Evolutionary conservation across 2,888 invertebrate species (phyloP), one percentile per base, ranked within the genome.

Genomic region (Apeira syringaria): DNA sequence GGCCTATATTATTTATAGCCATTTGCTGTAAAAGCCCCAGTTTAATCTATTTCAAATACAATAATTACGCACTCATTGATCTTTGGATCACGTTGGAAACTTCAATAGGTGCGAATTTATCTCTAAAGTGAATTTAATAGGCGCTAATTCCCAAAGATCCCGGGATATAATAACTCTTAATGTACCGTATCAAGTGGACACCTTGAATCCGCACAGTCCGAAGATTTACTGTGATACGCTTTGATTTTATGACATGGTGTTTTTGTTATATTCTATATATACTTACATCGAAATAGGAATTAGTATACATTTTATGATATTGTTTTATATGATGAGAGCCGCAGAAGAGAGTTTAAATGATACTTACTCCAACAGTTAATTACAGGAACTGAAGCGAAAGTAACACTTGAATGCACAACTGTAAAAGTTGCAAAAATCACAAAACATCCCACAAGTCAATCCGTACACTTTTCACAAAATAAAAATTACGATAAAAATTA

Each of bases 141-240:
- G 58, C 65, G 46, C 61, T 77, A 73, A 76, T 74, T 60, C 68
- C 60, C 62, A 71, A 72, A 75, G 69, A 74, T 73, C 65, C 53
- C 54, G 59, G 64, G 71, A 73, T 76, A 78, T 80, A 78, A 80
- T 78, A 76, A 79, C 71, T 71, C 70, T 75, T 78, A 82, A 80
- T 79, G 74, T 68, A 50, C 76, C 80, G 68, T 82, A 74, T 74
- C 80, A 79, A 84, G 79, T 79, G 79, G 83, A 80, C 87, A 82
- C 76, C 71, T 74, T 55, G 63, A 74, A 81, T 80, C 80, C 77
- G 70, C 72, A 58, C 64, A 70, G 75, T 70, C 71, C 70, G 55
- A 56, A 50, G 86, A 89, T 89, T 87, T 85, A 86, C 74, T 71
- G 73, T 74, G 79, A 70, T 61, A 85, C 83, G 81, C 76, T 83